Evolutionary conservation across 2,888 invertebrate genomes (phyloP).

Genomic region (Phortica okadai): DNA sequence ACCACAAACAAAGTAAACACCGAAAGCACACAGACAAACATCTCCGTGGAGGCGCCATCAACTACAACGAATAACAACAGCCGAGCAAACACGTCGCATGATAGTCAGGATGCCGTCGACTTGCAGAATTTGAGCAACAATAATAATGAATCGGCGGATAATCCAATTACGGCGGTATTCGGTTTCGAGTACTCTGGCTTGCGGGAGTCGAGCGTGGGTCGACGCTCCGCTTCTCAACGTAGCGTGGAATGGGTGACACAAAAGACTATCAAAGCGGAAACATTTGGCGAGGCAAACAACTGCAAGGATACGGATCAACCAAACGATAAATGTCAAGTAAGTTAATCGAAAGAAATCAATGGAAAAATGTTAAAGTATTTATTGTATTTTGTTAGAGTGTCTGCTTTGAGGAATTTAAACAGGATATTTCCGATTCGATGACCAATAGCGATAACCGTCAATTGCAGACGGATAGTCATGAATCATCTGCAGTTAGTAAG

Average conservation of each 20-base stretch:
- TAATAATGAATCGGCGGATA: constrained; percentile 73
- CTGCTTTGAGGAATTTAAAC: constrained; percentile 69
- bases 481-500: constrained; percentile 56
- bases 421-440: constrained; percentile 40
- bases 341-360: constrained; percentile 8
- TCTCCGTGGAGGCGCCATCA: constrained; percentile 60
- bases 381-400: constrained; percentile 61
- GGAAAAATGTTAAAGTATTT: constrained; percentile 3
- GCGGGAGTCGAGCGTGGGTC: constrained; percentile 63
- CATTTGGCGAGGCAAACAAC: constrained; percentile 75
- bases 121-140: constrained; percentile 72
- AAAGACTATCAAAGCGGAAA: constrained; percentile 57
- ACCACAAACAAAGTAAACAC: constrained; percentile 67
- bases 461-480: constrained; percentile 53
- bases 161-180: constrained; percentile 60
- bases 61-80: constrained; percentile 53
- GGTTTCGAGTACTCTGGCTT: constrained; percentile 64
- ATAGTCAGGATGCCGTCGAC: constrained; percentile 65
- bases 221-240: constrained; percentile 59
- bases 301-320: constrained; percentile 74
- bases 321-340: constrained; percentile 78
- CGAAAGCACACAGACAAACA: constrained; percentile 51
- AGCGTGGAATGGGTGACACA: constrained; percentile 60
- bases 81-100: constrained; percentile 52
- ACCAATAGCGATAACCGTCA: constrained; percentile 47